Conservation (phyloP, 1,140 invertebrate species). For the Sweltsa coloradensis region DNA sequence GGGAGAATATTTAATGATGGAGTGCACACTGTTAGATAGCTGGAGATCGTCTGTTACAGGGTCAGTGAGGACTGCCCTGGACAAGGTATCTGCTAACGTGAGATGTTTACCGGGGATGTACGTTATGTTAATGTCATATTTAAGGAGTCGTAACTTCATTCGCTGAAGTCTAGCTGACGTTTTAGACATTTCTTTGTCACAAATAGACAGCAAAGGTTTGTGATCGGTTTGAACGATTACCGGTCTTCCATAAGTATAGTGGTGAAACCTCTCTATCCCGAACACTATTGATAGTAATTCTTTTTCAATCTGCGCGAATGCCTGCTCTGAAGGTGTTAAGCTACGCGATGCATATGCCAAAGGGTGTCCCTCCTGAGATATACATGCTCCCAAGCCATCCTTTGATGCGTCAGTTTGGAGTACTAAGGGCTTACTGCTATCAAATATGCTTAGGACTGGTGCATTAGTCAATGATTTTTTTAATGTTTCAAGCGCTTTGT, state of each 20-base stretch:
- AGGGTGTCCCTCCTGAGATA: constrained; percentile 19
- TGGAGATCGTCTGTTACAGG: background rate
- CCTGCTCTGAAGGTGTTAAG: constrained; percentile 18
- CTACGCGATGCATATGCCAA: constrained; percentile 24
- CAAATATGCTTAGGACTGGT: constrained; percentile 24
- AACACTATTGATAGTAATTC: constrained; percentile 36
- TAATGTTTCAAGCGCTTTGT: constrained; percentile 18
- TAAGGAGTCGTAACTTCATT: constrained; percentile 29
- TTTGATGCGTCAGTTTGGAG: constrained; percentile 11
- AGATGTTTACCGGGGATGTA: constrained; percentile 13
- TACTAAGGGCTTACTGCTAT: constrained; percentile 9
- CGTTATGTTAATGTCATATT: constrained; percentile 23
- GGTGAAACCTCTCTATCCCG: constrained; percentile 28
- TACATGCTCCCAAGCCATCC: constrained; percentile 17
- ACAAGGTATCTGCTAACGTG: constrained; percentile 3
- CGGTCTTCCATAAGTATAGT: constrained; percentile 28
- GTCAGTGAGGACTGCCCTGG: background rate
- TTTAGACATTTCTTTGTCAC: constrained; percentile 27
- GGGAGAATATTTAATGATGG: background rate
- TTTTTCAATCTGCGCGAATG: constrained; percentile 32
- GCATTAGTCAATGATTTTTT: constrained; percentile 18
- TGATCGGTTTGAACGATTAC: constrained; percentile 35
- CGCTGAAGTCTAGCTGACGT: constrained; percentile 29
- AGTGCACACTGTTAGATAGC: background rate
- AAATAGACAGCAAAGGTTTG: constrained; percentile 28